phyloP scores from a whole-genome alignment of 2,888 invertebrate genomes.

The Netelia virgata region DNA sequence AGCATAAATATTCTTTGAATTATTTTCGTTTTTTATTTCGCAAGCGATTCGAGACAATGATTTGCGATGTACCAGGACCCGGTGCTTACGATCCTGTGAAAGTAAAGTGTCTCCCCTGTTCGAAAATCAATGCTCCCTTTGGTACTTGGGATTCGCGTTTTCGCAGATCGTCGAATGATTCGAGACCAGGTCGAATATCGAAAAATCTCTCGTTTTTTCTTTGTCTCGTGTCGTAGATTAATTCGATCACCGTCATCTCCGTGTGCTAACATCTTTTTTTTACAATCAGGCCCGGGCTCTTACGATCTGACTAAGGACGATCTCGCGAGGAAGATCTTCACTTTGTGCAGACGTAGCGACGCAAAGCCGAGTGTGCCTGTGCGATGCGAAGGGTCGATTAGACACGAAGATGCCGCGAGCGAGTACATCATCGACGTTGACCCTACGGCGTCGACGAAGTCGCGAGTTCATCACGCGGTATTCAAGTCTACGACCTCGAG shows the following conservation, averaged over 20 bases:
- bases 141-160: constrained; percentile 59
- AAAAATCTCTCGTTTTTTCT: neutral
- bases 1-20: no score
- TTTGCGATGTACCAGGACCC: constrained; percentile 56
- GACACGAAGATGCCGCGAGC: constrained; percentile 58
- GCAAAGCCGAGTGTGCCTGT: constrained; percentile 49
- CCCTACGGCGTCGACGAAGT: constrained; percentile 13
- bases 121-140: constrained; percentile 61
- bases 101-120: constrained; percentile 39
- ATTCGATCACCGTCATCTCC: neutral
- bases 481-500: constrained; percentile 71
- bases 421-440: constrained; percentile 43
- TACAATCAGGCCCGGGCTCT: constrained; percentile 50
- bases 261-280: neutral
- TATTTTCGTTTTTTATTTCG: neutral
- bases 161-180: constrained; percentile 6
- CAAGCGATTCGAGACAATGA: constrained; percentile 59
- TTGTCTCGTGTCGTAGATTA: neutral
- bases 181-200: constrained; percentile 22
- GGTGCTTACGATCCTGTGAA: constrained; percentile 56
- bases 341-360: constrained; percentile 59
- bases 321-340: constrained; percentile 56
- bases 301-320: constrained; percentile 64
- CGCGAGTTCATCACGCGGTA: constrained; percentile 70
- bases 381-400: constrained; percentile 60